Conservation (phyloP, 2,113 vertebrate species). For the Murina feae region DNA sequence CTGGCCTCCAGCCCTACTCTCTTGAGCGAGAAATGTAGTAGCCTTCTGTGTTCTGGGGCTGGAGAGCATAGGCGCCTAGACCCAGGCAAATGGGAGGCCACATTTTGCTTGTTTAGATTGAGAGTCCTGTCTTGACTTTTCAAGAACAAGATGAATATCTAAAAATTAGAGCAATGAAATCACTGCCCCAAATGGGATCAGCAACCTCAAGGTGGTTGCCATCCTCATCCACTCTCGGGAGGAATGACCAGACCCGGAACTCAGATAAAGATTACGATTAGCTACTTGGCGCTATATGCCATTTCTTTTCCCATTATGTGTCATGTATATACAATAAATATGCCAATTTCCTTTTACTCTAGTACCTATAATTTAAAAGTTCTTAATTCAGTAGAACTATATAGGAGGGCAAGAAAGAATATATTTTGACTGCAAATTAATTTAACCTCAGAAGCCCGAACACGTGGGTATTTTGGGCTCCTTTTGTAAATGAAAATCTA, state of each 20-base stretch:
- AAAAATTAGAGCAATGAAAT: background rate
- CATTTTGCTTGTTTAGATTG: conserved; percentile 25
- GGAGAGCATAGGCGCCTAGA: background rate
- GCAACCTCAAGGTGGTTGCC: background rate
- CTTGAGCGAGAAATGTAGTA: background rate
- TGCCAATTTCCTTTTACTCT: background rate
- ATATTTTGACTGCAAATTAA: conserved; percentile 35
- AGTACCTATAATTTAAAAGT: background rate
- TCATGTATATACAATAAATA: background rate
- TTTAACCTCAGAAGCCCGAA: conserved; percentile 23
- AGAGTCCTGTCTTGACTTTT: background rate
- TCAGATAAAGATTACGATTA: background rate
- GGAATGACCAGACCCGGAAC: background rate
- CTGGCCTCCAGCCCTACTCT: background rate
- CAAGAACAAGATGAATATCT: background rate
- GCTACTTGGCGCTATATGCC: background rate
- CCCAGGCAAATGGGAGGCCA: background rate
- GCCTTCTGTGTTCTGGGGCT: background rate
- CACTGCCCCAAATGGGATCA: background rate
- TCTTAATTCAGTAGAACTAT: background rate
- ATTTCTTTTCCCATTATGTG: background rate
- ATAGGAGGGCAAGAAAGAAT: background rate
- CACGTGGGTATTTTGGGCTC: background rate
- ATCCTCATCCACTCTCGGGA: background rate
- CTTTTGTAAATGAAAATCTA: conserved; percentile 1